Evolutionary conservation across 2,797 vertebrate species (phyloP), one percentile per base, ranked within the genome.

Genomic region (Karalla daura): DNA sequence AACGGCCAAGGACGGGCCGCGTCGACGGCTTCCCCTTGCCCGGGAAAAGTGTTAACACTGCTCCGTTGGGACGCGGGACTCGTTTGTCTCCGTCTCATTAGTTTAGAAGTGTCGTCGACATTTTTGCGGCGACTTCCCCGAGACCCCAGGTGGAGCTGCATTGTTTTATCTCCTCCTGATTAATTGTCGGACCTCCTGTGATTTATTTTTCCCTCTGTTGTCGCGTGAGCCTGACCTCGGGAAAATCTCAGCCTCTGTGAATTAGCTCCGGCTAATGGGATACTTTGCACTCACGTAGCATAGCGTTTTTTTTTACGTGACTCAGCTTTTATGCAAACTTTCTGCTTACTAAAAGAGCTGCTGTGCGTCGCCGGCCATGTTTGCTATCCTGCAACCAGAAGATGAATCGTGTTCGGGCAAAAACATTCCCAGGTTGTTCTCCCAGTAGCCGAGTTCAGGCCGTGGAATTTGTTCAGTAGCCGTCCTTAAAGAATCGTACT

Each of bases 321-420:
- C 70, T 91, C 88, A 88, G 89, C 84, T 64, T 79, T 91, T 88
- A 88, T 90, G 82, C 72, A 84, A 84, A 86, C 66, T 67, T 80
- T 76, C 58, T 88, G 84, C 87, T 88, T 80, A 86, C 70, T 65
- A 63, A 65, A 76, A 82, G 65, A 70, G 53, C 51, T 68, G 58
- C 59, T 79, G 50, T 62, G 66, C 75, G 70, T 80, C 25, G 4
- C 41, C 64, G 44, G 50, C 43, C 44, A 32, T 80, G 71, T 79
- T 81, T 80, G 74, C 68, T 62, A 20, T 63, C 51, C 55, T 70
- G 49, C 33, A 49, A 68, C 76, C 37, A 32, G 45, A 66, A 52
- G 53, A 60, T 56, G 53, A 63, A 59, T 43, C 35, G 33, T 24
- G 21, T 56, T 18, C 54, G 35, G 53, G 25, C 30, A 58, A 54